Base-by-base conservation (phyloP, 2,797 vertebrate species). In the Spheniscus humboldti region DNA sequence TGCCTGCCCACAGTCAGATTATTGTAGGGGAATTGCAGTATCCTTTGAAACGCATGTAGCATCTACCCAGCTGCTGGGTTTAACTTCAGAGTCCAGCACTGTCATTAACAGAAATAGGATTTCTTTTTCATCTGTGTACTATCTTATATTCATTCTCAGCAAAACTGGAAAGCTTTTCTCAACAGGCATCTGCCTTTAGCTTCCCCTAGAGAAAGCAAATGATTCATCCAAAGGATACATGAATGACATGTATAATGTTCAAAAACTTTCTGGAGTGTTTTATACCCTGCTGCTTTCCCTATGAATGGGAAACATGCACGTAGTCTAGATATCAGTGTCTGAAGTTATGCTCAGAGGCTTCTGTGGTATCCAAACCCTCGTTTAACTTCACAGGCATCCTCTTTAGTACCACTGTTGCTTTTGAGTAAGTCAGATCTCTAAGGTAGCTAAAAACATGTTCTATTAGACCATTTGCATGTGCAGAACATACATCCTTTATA, bases 31-130 rank as follows among this genome's bases (percentile, higher is more conserved):
- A 94, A 86, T 17, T 86, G 25, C 48, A 82, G 33, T 50, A 39
- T 45, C 62, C 67, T 87, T 85, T 92, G 43, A 95, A 95, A 79
- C 5, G 3, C 33, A 47, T 12, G 47, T 47, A 76, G 15, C 67
- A 77, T 78, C 85, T 95, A 77, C 47, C 43, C 52, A 80, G 62
- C 80, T 67, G 68, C 93, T 90, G 71, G 52, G 31, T 94, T 90
- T 94, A 80, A 94, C 95, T 93, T 94, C 67, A 81, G 92, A 88
- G 72, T 90, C 55, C 55, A 84, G 30, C 9, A 30, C 47, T 68
- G 56, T 48, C 60, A 71, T 92, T 86, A 94, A 92, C 35, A 82
- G 31, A 39, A 47, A 53, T 30, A 30, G 41, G 41, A 28, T 33
- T n/a, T 62, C 79, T 56, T 81, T 86, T 53, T 28, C 4, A 55